Base-by-base conservation (phyloP, 2,888 invertebrate species). In the Elmis aenea region DNA sequence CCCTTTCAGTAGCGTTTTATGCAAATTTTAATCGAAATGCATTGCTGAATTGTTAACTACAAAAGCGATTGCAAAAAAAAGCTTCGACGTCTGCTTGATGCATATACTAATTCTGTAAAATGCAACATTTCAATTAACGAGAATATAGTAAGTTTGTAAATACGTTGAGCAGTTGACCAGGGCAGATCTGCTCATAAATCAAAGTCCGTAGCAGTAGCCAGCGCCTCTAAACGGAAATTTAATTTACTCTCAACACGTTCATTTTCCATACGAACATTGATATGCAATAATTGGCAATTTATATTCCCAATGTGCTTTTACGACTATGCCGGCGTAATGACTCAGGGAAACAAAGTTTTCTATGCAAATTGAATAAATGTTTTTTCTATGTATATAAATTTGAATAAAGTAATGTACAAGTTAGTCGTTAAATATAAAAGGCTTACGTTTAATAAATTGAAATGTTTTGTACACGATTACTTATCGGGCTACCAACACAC, bases 221-320 rank as follows among this genome's bases (percentile, higher is more conserved):
- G 50, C 52, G 46, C 52, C 52, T 38, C 49, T 55, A 54, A 59
- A 58, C 60, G 60, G 60, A 60, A 60, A 60, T 60, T 60, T 60
- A 59, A 58, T 58, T 58, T 57, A 52, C 55, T 53, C 52, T 45
- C 57, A 51, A 54, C 57, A 55, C 54, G 54, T 57, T 54, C 55
- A 52, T 55, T 57, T 55, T 55, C 52, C 55, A 55, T 57, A 55
- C 45, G 49, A 48, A 52, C 54, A 50, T 52, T 54, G 54, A 55
- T 55, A 55, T 47, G 51, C 55, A 50, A 52, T 57, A 57, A 57
- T 57, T 57, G 56, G 51, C 56, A 56, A 57, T 57, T 57, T 56
- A 57, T 57, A 57, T 57, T 52, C 56, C 46, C 39, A 18, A 40
- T 34, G 42, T 45, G 42, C 44, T 46, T 37, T 37, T 29, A 21